phyloP scores from a whole-genome alignment of 2,888 invertebrate genomes.

The Eupithecia subumbrata region DNA sequence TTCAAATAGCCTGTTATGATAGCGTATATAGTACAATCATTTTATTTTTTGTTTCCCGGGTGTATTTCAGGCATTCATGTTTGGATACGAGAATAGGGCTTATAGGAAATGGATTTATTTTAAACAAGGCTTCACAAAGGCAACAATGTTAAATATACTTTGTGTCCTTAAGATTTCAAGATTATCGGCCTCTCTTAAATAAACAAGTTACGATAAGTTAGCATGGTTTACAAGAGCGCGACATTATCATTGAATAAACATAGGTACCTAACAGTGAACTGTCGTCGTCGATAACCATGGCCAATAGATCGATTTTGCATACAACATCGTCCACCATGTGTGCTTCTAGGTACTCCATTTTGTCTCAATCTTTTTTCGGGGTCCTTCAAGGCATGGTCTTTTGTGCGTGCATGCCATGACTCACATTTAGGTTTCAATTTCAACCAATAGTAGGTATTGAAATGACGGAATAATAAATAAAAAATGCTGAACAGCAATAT shows the following conservation, averaged over 20 bases:
- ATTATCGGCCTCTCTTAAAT: not conserved
- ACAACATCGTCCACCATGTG: constrained; percentile 10
- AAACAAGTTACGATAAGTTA: constrained; percentile 11
- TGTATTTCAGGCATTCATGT: not conserved
- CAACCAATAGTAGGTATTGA: no score
- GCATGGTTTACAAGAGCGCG: constrained; percentile 26
- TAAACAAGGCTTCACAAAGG: not conserved
- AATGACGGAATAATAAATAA: not conserved
- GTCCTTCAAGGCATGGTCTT: not conserved
- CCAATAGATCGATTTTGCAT: constrained; percentile 36
- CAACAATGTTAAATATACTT: not conserved
- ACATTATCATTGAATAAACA: constrained; percentile 38
- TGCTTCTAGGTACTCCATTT: not conserved
- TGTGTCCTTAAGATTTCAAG: not conserved
- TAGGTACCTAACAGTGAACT: constrained; percentile 19
- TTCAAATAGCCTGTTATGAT: constrained; percentile 65
- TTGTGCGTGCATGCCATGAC: not conserved
- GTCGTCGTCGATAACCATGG: constrained; percentile 46
- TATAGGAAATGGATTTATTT: not conserved
- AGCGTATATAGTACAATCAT: constrained; percentile 7
- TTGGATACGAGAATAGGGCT: not conserved
- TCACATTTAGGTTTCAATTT: not conserved
- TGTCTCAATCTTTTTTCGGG: not conserved
- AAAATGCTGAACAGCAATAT: not conserved
- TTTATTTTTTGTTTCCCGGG: not conserved